Base-by-base conservation (phyloP, 1,140 invertebrate genomes). In the Cherax quadricarinatus region DNA sequence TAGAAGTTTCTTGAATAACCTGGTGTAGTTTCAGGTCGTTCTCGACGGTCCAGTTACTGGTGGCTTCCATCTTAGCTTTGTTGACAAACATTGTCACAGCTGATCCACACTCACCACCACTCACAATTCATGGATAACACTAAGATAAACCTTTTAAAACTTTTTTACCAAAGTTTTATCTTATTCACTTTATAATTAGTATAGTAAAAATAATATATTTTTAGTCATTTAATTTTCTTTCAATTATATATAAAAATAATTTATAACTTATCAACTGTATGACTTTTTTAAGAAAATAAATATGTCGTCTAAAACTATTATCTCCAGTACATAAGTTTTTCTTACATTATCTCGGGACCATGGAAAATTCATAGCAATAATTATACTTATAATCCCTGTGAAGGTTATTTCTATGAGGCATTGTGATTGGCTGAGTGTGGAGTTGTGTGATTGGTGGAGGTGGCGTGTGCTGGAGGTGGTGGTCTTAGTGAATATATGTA, bases 1-100 rank as follows among this genome's bases (percentile, higher is more conserved):
- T 88, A 49, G 75, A 48, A n/a, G 86, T 62, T 62, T 88, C 86
- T 62, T 88, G 86, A 18, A 88, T 81, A 75, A 60, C 53, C 9
- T 80, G 53, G 3, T 30, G 10, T 7, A 88, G n/a, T 48, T 81
- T 48, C 1, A 80, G 5, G 75, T 60, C 48, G 41, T 80, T 88
- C 18, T 88, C 86, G 9, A 48, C 21, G 24, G 62, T 16, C 86
- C 86, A 88, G 78, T 62, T 88, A 48, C 86, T 80, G 24, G 49
- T 51, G 12, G 30, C 86, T 62, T 88, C 86, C 86, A 88, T 88
- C 24, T 87, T 87, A 7, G 12, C 12, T 86, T 70, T 75, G 70
- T 75, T 75, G 70, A 75, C 70, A 75, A 75, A 75, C 24, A 75
- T 41, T 75, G 6, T 21, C 12, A 75, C 70, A 66, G 62, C 62